Percentiles rank a stretch among this genome's conserved stretches.
Evolutionary conservation across 2,888 invertebrate genomes (phyloP).

Genomic region (Leptopilina myrica): DNA sequence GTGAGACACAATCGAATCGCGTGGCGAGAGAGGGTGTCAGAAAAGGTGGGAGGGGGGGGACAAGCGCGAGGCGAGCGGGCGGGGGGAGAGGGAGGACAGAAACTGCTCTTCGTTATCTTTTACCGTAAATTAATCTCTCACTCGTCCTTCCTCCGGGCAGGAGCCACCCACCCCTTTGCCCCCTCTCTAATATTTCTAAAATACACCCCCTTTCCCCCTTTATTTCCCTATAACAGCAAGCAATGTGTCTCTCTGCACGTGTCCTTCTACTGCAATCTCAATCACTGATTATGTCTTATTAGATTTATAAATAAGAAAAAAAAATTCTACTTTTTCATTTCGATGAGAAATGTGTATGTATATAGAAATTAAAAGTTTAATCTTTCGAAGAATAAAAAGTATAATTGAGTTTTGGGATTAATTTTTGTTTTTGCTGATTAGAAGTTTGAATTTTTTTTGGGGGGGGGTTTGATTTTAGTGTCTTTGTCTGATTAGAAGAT

Average conservation of each 20-base stretch:
- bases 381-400: no score
- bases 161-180: slow-evolving; percentile 41
- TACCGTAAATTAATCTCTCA: slow-evolving; percentile 75
- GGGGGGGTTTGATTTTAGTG: no score
- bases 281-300: slow-evolving; percentile 16
- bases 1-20: slow-evolving; percentile 73
- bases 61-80: slow-evolving; percentile 42
- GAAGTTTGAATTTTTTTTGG: no score
- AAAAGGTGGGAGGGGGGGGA: slow-evolving; percentile 55
- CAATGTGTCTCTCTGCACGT: slow-evolving; percentile 32
- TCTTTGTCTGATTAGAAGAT: no score
- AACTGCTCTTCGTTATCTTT: slow-evolving; percentile 74
- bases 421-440: no score
- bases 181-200: slow-evolving; percentile 68
- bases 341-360: no score
- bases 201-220: slow-evolving; percentile 56
- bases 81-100: slow-evolving; percentile 57
- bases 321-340: no score
- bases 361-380: no score
- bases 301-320: no score
- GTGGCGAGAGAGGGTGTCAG: slow-evolving; percentile 61
- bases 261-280: slow-evolving; percentile 13
- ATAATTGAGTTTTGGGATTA: no score
- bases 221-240: neutral
- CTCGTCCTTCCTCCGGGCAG: slow-evolving; percentile 56